Evolutionary conservation across 2,797 vertebrate genomes (phyloP), one percentile per base, ranked within the genome.

Genomic region (Luscinia luscinia): DNA sequence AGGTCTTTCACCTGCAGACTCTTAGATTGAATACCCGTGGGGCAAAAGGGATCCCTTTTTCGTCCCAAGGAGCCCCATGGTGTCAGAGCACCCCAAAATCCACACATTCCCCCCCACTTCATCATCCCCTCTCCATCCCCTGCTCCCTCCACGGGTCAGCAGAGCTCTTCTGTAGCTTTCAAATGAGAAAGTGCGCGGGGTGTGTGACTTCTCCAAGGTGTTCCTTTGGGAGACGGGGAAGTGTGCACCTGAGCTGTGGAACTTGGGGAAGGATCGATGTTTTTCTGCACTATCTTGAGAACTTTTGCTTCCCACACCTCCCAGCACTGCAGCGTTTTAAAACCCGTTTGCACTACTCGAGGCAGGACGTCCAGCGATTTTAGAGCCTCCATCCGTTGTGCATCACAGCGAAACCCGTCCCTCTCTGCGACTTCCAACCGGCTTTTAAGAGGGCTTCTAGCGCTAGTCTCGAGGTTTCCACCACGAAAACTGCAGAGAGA

Each of bases 381-480:
- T 24, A 30, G n/a, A 75, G 36, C 17, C 1, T 1, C 43, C 20
- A 20, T 5, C 9, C 13, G 12, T 1, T 51, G 24, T 4, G 32
- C 12, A 9, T 13, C 1, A 0, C 48, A 23, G 14, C 36, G 57
- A 84, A 43, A 2, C 0, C 3, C 49, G 15, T 67, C 49, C 26
- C 19, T n/a, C 24, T 30, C 64, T 28, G 11, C 0, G 0, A 6
- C 27, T 85, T 52, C 51, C 68, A 68, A 20, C 2, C 0, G 3
- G 20, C 4, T 90, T 70, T 83, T 57, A 63, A n/a, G 49, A 61
- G 17, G 21, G 15, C 23, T 76, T 76, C 86, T 67, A 59, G 26
- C 34, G 28, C 2, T 2, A 36, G 7, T 48, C n/a, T 68, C 16
- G 14, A 67, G 22, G 32, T 91, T 93, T 87, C 84, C 49, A 58